Conservation (phyloP, 2,888 invertebrate species). For the Trachelus tabidus region DNA sequence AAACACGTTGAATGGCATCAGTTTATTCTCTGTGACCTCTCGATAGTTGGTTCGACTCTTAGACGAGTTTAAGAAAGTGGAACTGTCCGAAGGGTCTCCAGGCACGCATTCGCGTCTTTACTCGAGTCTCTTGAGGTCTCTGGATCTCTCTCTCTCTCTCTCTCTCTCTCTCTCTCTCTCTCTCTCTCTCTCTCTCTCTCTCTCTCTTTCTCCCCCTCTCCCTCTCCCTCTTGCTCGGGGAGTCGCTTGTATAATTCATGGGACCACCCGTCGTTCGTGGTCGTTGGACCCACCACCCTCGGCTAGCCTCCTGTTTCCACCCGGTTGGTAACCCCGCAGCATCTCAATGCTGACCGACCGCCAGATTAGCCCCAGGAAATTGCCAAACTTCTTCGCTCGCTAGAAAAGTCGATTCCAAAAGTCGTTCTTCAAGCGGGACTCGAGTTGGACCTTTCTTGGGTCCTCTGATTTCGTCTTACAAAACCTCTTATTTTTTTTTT, state of each 20-base stretch:
- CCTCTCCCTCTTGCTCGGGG: constrained; percentile 33
- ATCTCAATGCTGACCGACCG: constrained; percentile 65
- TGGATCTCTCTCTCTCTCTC: background rate
- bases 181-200: constrained; percentile 27
- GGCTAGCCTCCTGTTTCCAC: constrained; percentile 19
- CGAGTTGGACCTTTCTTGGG: background rate
- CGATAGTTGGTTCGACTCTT: background rate
- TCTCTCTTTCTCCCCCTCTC: constrained; percentile 26
- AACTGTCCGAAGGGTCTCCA: background rate
- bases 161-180: constrained; percentile 28
- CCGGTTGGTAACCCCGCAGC: constrained; percentile 49
- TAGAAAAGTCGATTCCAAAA: constrained; percentile 61
- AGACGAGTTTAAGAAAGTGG: background rate
- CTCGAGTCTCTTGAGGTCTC: constrained; percentile 1
- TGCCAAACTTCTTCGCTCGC: constrained; percentile 63
- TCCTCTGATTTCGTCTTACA: background rate
- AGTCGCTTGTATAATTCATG: constrained; percentile 64
- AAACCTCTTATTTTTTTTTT: background rate
- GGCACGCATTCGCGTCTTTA: background rate
- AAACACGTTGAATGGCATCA: background rate
- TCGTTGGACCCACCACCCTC: constrained; percentile 36
- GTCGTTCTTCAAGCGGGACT: constrained; percentile 57
- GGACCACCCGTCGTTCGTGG: constrained; percentile 55
- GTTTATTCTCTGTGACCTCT: background rate
- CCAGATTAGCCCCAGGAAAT: constrained; percentile 65